Evolutionary conservation across 2,888 invertebrate species (phyloP), one percentile per base, ranked within the genome.

Genomic region (Chloromyia formosa): DNA sequence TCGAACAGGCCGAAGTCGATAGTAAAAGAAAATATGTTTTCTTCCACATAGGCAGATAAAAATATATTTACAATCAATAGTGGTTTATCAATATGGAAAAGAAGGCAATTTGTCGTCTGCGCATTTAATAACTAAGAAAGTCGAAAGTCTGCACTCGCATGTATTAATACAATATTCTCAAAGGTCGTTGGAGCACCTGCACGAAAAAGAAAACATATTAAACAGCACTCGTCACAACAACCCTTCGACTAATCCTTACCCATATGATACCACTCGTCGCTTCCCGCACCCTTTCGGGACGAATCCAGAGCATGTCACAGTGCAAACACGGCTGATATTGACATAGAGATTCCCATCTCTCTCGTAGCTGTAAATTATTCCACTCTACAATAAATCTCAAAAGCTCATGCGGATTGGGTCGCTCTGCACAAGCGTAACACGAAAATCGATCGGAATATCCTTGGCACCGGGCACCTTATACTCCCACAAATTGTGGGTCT

Each of bases 401-500:
- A 10, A 93, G 89, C 18, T 93, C 93, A 9, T 85, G 81, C 0
- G 88, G 87, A 82, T 93, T 93, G 12, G 88, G 85, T 23, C 89
- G 87, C 80, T 92, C 78, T 90, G 89, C 45, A 89, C 85, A 77
- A 94, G 89, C 77, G 90, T 90, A 4, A 94, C 86, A 56, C 88
- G 84, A 75, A 90, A 88, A 81, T 90, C 88, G 3, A 87, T 82
- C 0, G 90, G 89, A 79, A 90, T 89, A 79, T 90, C 90, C 79
- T 88, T 88, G 0, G 86, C 85, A 7, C 88, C 88, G 0, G 89
- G 77, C 92, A 88, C 89, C 80, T 93, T 93, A 80, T 94, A 94
- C 64, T 88, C 92, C 94, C 94, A 95, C 1, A 94, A 94, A 66
- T 93, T 88, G 80, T 91, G 89, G 0, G 94, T 93, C 7, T 92